Evolutionary conservation across 2,797 vertebrate species (phyloP).

Genomic region (Pagetopsis macropterus): DNA sequence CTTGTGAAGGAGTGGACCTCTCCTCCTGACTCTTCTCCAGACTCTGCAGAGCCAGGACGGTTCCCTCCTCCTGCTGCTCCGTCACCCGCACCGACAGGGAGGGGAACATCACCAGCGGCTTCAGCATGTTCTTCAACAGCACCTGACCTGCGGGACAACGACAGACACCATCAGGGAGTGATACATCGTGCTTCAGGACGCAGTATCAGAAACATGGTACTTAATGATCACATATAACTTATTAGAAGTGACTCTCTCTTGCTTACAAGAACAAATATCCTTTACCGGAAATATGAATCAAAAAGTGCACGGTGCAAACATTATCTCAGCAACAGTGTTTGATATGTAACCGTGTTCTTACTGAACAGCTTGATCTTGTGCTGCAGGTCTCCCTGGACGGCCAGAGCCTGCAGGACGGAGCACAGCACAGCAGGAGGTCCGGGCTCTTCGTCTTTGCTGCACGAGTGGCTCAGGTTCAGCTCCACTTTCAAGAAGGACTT

Average conservation of each 20-base stretch:
- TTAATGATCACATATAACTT: too few species aligned
- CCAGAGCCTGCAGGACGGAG: conserved; percentile 89
- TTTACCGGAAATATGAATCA: too few species aligned
- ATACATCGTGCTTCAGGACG: background rate
- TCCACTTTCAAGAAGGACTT: conserved; percentile 86
- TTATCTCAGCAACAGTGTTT: background rate
- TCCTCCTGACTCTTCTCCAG: conserved; percentile 74
- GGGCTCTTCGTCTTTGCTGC: conserved; percentile 72
- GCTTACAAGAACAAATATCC: too few species aligned
- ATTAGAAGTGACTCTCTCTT: too few species aligned
- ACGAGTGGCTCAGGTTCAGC: conserved; percentile 80
- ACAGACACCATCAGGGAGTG: background rate
- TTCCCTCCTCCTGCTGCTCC: conserved; percentile 77
- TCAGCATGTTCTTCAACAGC: conserved; percentile 90
- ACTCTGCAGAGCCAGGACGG: conserved; percentile 82
- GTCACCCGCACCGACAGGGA: conserved; percentile 82
- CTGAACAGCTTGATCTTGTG: conserved; percentile 91
- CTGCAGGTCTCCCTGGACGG: conserved; percentile 90
- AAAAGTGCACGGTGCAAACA: too few species aligned
- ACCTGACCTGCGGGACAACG: conserved; percentile 84
- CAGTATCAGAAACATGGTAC: too few species aligned
- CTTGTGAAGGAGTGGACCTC: conserved; percentile 85
- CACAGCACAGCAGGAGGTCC: conserved; percentile 72
- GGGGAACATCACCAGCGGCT: conserved; percentile 86
- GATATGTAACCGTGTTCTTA: conserved; percentile 70